Conservation (phyloP, 1,140 invertebrate genomes). For the Lordiphosa collinella region DNA sequence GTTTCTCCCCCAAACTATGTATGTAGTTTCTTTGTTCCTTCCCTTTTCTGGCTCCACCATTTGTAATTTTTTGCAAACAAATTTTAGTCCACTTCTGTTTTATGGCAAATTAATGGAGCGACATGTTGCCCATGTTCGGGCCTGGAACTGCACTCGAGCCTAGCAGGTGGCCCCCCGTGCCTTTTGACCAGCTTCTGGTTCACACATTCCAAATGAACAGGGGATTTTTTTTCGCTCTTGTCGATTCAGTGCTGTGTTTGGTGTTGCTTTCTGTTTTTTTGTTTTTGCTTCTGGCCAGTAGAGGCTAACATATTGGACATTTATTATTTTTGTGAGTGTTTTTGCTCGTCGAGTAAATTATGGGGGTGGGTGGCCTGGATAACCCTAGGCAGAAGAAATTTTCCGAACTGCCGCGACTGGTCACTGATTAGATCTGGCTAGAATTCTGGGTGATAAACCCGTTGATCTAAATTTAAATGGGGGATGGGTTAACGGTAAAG, state of each 20-base stretch:
- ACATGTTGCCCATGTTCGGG: constrained; percentile 67
- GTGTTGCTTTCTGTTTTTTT: constrained; percentile 52
- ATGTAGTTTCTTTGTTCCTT: not conserved
- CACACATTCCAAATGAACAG: constrained; percentile 72
- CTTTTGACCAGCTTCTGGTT: constrained; percentile 24
- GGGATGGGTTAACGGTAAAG: not conserved
- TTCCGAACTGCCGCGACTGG: constrained; percentile 1
- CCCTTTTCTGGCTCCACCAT: constrained; percentile 35
- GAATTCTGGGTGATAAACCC: constrained; percentile 10
- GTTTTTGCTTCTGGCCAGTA: constrained; percentile 37
- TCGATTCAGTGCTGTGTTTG: constrained; percentile 44
- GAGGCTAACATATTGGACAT: constrained; percentile 76
- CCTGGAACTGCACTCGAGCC: constrained; percentile 55
- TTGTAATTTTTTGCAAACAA: constrained; percentile 77
- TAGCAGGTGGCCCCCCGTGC: constrained; percentile 54
- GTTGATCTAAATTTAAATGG: not conserved
- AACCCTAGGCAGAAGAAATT: constrained; percentile 1
- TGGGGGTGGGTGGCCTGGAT: constrained; percentile 17
- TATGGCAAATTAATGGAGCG: constrained; percentile 78
- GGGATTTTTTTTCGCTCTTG: constrained; percentile 33
- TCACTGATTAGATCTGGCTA: constrained; percentile 40
- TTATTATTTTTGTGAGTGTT: constrained; percentile 78
- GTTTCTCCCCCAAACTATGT: not conserved
- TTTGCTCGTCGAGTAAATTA: constrained; percentile 73
- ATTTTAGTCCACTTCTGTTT: constrained; percentile 78